Percentiles rank a stretch among this genome's conserved stretches.
phyloP scores from a whole-genome alignment of 2,113 vertebrate genomes.

The Antigone vipio region DNA sequence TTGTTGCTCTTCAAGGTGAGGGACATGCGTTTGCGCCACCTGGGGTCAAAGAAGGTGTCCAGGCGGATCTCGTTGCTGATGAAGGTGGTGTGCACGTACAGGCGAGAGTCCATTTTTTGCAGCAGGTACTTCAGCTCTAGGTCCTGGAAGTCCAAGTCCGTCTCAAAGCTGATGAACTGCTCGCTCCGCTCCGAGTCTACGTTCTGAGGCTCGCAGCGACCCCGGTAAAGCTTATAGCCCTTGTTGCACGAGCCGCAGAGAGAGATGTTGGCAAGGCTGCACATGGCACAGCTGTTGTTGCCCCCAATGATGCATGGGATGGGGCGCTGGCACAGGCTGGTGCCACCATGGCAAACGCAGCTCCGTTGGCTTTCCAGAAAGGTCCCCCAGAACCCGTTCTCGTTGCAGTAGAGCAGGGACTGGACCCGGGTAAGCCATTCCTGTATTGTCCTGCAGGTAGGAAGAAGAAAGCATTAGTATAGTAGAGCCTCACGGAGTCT shows the following conservation, averaged over 20 bases:
- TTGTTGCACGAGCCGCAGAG: slow-evolving; percentile 99
- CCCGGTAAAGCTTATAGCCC: slow-evolving; percentile 96
- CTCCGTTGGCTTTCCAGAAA: slow-evolving; percentile 96
- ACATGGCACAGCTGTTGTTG: slow-evolving; percentile 99
- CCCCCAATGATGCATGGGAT: slow-evolving; percentile 96
- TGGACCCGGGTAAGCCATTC: slow-evolving; percentile 98
- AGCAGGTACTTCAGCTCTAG: slow-evolving; percentile 97
- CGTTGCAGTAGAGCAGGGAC: slow-evolving; percentile 98
- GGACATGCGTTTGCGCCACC: slow-evolving; percentile 98
- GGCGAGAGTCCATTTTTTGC: slow-evolving; percentile 98
- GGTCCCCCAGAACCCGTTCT: slow-evolving; percentile 98
- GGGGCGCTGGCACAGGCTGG: slow-evolving; percentile 93
- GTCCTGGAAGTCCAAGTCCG: slow-evolving; percentile 98
- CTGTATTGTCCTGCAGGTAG: slow-evolving; percentile 88
- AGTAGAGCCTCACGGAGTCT: neutral
- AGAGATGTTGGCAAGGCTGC: slow-evolving; percentile 97
- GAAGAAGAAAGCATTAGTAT: slow-evolving; percentile 12
- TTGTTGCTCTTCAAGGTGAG: slow-evolving; percentile 99
- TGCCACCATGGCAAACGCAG: slow-evolving; percentile 94
- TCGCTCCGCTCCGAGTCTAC: slow-evolving; percentile 98
- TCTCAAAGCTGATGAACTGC: slow-evolving; percentile 99
- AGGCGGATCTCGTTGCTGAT: slow-evolving; percentile 99
- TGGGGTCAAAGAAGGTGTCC: slow-evolving; percentile 97
- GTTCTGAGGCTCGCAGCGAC: slow-evolving; percentile 97
- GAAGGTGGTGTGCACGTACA: slow-evolving; percentile 98